Percentiles rank a stretch among this genome's conserved stretches.
Evolutionary conservation across 2,888 invertebrate genomes (phyloP).

Genomic region (Tetheella fluctuosa): DNA sequence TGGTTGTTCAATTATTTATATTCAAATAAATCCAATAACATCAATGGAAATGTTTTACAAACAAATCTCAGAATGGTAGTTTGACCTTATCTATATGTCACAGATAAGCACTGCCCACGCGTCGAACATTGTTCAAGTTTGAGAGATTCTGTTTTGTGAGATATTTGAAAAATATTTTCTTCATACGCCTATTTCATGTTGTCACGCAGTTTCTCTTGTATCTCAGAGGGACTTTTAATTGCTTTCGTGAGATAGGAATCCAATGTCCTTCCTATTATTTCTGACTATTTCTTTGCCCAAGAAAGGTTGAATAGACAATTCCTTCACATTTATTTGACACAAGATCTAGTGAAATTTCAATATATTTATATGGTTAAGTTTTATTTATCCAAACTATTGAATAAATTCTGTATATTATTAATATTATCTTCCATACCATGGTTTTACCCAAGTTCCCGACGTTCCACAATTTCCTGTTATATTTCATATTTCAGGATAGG

Average conservation of each 20-base stretch:
- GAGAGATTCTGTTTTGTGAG: background rate
- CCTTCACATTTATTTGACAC: too few species aligned
- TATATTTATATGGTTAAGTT: too few species aligned
- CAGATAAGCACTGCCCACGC: constrained; percentile 8
- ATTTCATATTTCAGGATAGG: too few species aligned
- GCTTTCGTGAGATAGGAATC: background rate
- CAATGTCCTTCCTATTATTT: background rate
- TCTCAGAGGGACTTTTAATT: background rate
- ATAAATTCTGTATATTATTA: too few species aligned
- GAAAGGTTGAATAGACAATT: too few species aligned
- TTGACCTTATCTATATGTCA: background rate
- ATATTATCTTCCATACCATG: too few species aligned
- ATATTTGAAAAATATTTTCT: background rate
- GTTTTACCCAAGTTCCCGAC: too few species aligned
- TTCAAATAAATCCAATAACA: background rate
- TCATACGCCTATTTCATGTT: background rate
- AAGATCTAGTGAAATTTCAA: too few species aligned
- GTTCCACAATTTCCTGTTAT: too few species aligned
- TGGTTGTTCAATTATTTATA: background rate
- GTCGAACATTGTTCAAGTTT: background rate
- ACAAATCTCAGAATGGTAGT: background rate
- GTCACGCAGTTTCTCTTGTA: background rate
- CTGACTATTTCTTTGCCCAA: background rate
- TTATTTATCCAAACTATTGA: too few species aligned
- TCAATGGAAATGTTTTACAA: background rate